These are phyloP conservation scores for Cyanoliseus patagonus DNA, from an alignment of 2,113 vertebrate genomes.

Conservation along the genomic window DNA sequence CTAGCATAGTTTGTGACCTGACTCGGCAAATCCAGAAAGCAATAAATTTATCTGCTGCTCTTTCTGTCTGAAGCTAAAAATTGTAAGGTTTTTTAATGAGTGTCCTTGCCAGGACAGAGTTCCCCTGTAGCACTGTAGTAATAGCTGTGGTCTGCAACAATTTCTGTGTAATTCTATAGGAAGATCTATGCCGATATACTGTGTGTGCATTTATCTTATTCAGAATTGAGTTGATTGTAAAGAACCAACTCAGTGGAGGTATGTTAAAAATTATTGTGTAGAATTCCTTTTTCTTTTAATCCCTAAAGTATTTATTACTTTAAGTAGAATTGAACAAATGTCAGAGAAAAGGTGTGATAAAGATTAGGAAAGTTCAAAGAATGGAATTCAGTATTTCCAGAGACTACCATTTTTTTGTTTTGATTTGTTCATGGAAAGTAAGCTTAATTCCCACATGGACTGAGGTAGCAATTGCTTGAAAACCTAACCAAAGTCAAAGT, in stretches of 20 bases:
- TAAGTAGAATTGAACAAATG: background rate
- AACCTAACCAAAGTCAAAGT: background rate
- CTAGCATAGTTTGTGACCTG: background rate
- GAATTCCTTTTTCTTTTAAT: background rate
- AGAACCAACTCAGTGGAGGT: background rate
- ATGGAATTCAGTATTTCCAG: background rate
- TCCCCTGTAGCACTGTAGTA: background rate
- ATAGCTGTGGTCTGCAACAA: background rate
- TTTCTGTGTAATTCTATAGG: background rate
- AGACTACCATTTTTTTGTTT: background rate
- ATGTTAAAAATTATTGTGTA: background rate
- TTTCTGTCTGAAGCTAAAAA: background rate
- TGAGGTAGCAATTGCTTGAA: background rate
- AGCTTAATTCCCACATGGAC: background rate
- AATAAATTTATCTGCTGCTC: background rate
- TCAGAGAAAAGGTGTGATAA: background rate
- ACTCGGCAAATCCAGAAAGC: background rate
- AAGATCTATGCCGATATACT: background rate
- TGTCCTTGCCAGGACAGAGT: background rate
- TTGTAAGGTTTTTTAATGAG: background rate
- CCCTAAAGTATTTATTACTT: background rate
- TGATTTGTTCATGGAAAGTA: background rate
- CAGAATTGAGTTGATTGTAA: background rate
- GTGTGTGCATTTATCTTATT: background rate
- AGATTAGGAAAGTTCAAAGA: background rate